These are phyloP conservation scores for Heliocidaris erythrogramma DNA, from an alignment of 35 echinoderm and acorn worm species.

Conservation along the genomic window DNA sequence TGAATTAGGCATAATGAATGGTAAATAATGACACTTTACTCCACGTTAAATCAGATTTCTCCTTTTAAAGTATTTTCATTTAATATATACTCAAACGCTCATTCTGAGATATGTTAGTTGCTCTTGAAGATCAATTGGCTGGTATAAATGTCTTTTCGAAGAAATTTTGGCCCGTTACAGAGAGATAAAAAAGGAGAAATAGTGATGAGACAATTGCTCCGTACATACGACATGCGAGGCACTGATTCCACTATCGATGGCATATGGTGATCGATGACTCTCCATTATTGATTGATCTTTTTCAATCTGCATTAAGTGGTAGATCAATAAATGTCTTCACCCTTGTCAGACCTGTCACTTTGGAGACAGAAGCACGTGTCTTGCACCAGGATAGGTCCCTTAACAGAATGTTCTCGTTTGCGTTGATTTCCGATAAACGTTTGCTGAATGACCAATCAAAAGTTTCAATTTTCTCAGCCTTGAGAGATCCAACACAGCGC, in stretches of 20 bases:
- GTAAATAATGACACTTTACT: too few species aligned
- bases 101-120: too few species aligned
- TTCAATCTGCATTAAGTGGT: slow-evolving; percentile 2
- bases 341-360: background rate
- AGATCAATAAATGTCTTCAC: slow-evolving; percentile 17
- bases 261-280: background rate
- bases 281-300: background rate
- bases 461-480: background rate
- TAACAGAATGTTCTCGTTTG: background rate
- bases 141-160: background rate
- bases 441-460: background rate
- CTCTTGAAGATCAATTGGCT: background rate
- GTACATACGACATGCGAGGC: background rate
- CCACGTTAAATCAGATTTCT: too few species aligned
- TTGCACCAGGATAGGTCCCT: background rate
- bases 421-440: background rate
- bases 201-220: background rate
- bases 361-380: background rate
- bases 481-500: background rate
- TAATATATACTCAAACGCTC: too few species aligned
- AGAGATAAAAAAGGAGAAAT: background rate
- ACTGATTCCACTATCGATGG: slow-evolving; percentile 3
- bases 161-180: background rate
- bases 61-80: too few species aligned
- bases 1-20: too few species aligned